Evolutionary conservation across 2,113 vertebrate species (phyloP), one percentile per base, ranked within the genome.

Genomic region (Anhinga anhinga): DNA sequence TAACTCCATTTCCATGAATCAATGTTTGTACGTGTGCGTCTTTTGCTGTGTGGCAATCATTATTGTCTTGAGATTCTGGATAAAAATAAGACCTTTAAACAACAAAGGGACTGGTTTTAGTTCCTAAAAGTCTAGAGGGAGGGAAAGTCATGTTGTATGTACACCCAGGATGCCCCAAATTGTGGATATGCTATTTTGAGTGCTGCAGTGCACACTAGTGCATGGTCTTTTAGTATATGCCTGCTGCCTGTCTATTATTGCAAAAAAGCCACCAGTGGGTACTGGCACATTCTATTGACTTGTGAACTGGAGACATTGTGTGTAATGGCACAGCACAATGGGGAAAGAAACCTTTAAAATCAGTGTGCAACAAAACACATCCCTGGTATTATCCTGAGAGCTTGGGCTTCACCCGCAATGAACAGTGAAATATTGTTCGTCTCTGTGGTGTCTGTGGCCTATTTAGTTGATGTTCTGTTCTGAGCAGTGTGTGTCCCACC

Each of bases 371-470:
- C 10, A 76, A 55, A 70, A 53, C 50, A 42, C 32, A 49, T 80
- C 44, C 2, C 76, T 71, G 61, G 30, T 76, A n/a, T 58, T 87
- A 50, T 50, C 58, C 58, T 77, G 62, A 76, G 49, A 95, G 53
- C 53, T 18, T 93, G 82, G 74, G 83, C 36, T 74, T 95, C 82
- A 30, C 66, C 38, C 8, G 3, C 55, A 67, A 1, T 1, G 5
- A 86, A 30, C 32, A 71, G 71, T 79, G 58, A 82, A 93, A 94
- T 66, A 73, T 3, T 85, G 84, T 97, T 93, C 0, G 42, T 97
- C 72, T 97, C 59, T 72, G 53, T 96, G 93, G 32, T 95, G 92
- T 97, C 74, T 88, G 85, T 94, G 88, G 82, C 85, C 93, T 95
- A n/a, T 79, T 83, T 22, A 71, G 15, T 53, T 65, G 55, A 45